Evolutionary conservation across 2,113 vertebrate species (phyloP), one percentile per base, ranked within the genome.

Genomic region (Hucho hucho): DNA sequence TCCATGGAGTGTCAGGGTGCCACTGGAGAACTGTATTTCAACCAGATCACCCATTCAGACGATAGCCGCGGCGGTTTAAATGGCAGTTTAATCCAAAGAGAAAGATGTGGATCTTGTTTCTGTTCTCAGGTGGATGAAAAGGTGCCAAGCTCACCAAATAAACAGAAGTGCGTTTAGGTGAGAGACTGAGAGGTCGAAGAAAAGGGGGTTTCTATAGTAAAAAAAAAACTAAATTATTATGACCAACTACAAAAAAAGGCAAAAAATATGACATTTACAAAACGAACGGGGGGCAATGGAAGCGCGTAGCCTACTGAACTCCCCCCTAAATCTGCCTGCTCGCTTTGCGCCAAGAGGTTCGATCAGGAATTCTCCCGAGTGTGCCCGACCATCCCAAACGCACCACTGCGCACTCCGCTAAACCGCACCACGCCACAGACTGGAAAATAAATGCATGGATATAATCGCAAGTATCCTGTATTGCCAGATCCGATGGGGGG

Each of bases 401-500:
- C 89, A 84, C 92, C 91, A 86, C 88, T 83, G 89, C 88, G 87
- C 89, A 90, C 89, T 86, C 88, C 89, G 84, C 86, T 86, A 77
- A 85, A 82, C 88, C 84, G 89, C 88, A 87, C 85, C 88, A 86
- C 84, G 75, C 72, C 77, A 85, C 73, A 89, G 37, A 43, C 37
- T 43, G 9, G 37, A 43, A 43, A 43, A 9, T 43, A 92, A 93
- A 93, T 90, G 92, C 92, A 91, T 92, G 92, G 91, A 91, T 93
- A 94, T 93, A 89, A 94, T 94, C 92, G 88, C 90, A 87, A 93
- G 92, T 90, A 91, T 92, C 89, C 89, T 87, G 84, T 86, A 89
- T 92, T 90, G 86, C 86, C 89, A 90, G 91, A 94, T 94, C 93
- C 94, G 85, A 93, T 82, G 7, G 73, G 73, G 37, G 37, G 72